Conservation (phyloP, 2,888 invertebrate species). For the Nymphalis polychloros region DNA sequence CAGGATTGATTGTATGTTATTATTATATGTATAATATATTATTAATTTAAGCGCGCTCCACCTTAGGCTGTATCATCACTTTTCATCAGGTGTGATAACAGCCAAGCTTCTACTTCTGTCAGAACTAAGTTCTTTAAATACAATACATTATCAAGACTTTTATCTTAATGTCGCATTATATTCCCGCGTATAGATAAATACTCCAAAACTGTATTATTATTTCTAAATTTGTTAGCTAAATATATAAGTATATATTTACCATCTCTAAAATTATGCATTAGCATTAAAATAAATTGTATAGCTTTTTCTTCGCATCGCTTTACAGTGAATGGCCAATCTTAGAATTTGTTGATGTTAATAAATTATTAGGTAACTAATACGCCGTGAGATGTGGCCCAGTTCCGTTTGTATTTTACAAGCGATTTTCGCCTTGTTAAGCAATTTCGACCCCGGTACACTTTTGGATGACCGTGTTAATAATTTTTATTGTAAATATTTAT, state of each 20-base stretch:
- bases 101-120: too few relatives aligned
- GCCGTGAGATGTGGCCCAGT: conserved; percentile 8
- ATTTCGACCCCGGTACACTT: conserved; percentile 8
- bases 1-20: neutral
- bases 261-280: neutral
- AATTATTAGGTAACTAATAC: conserved; percentile 10
- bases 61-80: too few relatives aligned
- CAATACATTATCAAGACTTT: too few relatives aligned
- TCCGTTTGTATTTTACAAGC: neutral
- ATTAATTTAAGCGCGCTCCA: too few relatives aligned
- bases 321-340: neutral
- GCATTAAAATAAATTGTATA: neutral
- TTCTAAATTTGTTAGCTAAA: too few relatives aligned
- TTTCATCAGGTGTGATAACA: too few relatives aligned
- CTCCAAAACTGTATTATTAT: too few relatives aligned
- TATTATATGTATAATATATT: too few relatives aligned
- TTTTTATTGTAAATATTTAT: conserved; percentile 1
- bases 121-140: too few relatives aligned
- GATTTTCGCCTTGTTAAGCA: conserved; percentile 2
- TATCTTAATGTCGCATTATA: too few relatives aligned
- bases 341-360: conserved; percentile 4
- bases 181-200: too few relatives aligned
- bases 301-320: neutral
- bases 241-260: neutral
- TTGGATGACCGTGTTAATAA: neutral